Conservation (phyloP, 2,113 vertebrate species). For the Oryzias javanicus region DNA sequence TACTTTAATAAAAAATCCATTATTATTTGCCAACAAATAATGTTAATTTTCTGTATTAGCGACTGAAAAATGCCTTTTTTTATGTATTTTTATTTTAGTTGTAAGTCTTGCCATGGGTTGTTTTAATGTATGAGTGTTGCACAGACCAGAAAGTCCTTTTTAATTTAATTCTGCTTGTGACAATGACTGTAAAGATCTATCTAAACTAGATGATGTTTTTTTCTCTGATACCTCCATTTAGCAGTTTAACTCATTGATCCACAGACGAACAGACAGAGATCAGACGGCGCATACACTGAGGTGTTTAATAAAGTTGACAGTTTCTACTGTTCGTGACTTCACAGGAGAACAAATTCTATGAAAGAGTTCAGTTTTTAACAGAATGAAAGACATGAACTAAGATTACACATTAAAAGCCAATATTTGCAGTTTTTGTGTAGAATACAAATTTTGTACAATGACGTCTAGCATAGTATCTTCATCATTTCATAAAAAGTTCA, state of each 20-base stretch:
- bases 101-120: too few species aligned
- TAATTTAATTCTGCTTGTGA: too few species aligned
- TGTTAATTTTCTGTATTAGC: too few species aligned
- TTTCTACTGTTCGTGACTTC: constrained; percentile 78
- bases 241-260: not conserved
- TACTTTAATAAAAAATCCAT: too few species aligned
- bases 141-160: too few species aligned
- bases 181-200: too few species aligned
- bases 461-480: constrained; percentile 97
- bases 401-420: constrained; percentile 94
- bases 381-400: constrained; percentile 82
- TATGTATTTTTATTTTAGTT: too few species aligned
- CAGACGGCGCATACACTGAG: constrained; percentile 74
- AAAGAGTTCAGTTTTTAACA: constrained; percentile 76
- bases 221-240: too few species aligned
- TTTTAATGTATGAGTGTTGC: too few species aligned
- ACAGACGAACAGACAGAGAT: constrained; percentile 70
- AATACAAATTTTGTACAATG: constrained; percentile 99
- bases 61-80: too few species aligned
- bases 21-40: too few species aligned
- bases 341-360: constrained; percentile 79
- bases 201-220: too few species aligned
- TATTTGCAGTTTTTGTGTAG: constrained; percentile 98
- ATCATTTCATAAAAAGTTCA: constrained; percentile 99
- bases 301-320: constrained; percentile 82